These are phyloP conservation scores for Drosophila algonquin DNA, from an alignment of 2,888 invertebrate species.

Conservation along the genomic window DNA sequence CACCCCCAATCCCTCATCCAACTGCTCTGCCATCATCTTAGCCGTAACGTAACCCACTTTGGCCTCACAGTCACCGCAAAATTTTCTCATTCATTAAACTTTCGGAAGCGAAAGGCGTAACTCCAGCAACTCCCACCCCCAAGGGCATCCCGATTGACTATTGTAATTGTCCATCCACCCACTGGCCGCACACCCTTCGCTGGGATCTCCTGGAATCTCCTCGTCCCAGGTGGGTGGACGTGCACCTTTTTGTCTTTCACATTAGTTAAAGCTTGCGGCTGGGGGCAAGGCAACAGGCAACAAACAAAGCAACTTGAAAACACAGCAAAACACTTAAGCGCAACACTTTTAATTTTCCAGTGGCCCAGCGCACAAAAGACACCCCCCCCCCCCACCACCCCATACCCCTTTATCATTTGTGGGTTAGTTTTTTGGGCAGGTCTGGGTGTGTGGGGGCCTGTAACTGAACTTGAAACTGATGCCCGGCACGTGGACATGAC, in stretches of 20 bases:
- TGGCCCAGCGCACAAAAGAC: slow-evolving; percentile 12
- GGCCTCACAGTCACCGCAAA: slow-evolving; percentile 46
- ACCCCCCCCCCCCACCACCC: slow-evolving; percentile 16
- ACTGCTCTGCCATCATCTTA: background rate
- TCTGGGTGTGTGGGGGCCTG: background rate
- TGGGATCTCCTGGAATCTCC: slow-evolving; percentile 1
- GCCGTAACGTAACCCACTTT: slow-evolving; percentile 12
- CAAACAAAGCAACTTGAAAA: slow-evolving; percentile 44
- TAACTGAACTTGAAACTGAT: slow-evolving; percentile 73
- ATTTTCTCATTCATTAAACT: slow-evolving; percentile 45
- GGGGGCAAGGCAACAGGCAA: slow-evolving; percentile 10
- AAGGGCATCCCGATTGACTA: slow-evolving; percentile 61
- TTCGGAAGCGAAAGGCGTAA: slow-evolving; percentile 5
- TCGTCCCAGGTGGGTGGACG: background rate
- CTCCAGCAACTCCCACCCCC: slow-evolving; percentile 2
- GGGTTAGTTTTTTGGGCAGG: slow-evolving; percentile 8
- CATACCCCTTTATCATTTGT: slow-evolving; percentile 17
- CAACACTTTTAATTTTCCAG: slow-evolving; percentile 75
- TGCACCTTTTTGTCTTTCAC: slow-evolving; percentile 61
- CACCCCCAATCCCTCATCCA: background rate
- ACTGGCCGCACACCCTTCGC: background rate
- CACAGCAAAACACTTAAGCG: slow-evolving; percentile 76
- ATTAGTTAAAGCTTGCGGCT: slow-evolving; percentile 71
- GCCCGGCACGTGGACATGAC: slow-evolving; percentile 74
- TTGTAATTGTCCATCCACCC: slow-evolving; percentile 28